Conservation (phyloP, 1,140 invertebrate genomes). For the Orussus abietinus region DNA sequence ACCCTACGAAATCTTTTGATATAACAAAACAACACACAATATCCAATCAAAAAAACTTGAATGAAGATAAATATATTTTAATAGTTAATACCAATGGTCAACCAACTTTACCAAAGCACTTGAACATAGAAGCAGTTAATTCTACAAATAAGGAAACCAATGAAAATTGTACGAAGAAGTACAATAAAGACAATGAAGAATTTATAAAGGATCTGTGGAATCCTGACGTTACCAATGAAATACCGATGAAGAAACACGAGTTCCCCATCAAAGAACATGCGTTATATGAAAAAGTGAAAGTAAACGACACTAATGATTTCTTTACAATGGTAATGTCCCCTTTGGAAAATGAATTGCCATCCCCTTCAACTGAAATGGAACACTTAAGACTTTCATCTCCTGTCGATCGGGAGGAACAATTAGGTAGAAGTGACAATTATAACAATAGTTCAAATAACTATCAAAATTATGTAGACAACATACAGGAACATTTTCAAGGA, state of each 20-base stretch:
- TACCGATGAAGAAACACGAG: constrained; percentile 4
- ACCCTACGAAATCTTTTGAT: constrained; percentile 7
- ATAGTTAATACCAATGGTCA: constrained; percentile 40
- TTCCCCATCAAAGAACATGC: constrained; percentile 7
- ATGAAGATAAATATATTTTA: constrained; percentile 40
- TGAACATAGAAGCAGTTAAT: constrained; percentile 12
- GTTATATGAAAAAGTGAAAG: constrained; percentile 25
- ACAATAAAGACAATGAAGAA: constrained; percentile 8
- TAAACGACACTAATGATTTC: constrained; percentile 42
- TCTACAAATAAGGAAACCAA: constrained; percentile 9
- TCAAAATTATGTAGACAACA: constrained; percentile 10
- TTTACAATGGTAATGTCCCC: constrained; percentile 53
- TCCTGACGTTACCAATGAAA: constrained; percentile 6
- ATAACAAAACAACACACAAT: no score
- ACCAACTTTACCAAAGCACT: constrained; percentile 35
- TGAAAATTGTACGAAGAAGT: constrained; percentile 10
- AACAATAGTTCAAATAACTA: constrained; percentile 11
- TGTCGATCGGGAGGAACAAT: constrained; percentile 20
- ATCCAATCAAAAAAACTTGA: no score
- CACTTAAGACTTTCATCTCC: constrained; percentile 53
- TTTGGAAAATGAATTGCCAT: constrained; percentile 35
- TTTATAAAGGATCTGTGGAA: constrained; percentile 13
- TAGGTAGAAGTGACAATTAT: constrained; percentile 12
- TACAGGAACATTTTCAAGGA: constrained; percentile 20
- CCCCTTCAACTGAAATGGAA: constrained; percentile 50